Evolutionary conservation across 2,888 invertebrate species (phyloP).

Genomic region (Mellilla xanthometata): DNA sequence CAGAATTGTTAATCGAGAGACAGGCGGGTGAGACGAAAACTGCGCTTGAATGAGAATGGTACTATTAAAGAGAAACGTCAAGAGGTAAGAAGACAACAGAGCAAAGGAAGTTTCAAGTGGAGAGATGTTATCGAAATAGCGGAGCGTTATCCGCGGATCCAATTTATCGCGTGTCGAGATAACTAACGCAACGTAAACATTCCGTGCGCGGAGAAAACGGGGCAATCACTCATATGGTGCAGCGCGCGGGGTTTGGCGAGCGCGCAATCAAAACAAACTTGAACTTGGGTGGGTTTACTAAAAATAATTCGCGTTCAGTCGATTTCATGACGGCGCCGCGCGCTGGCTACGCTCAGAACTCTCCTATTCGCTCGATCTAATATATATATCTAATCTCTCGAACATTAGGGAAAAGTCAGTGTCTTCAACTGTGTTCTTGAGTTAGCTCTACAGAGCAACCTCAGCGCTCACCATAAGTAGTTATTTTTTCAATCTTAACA

Average conservation of each 20-base stretch:
- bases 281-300: slow-evolving; percentile 63
- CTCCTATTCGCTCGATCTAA: no score
- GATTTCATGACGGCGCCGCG: no score
- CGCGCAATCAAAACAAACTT: slow-evolving; percentile 53
- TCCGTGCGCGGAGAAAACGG: slow-evolving; percentile 31
- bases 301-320: slow-evolving; percentile 54
- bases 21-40: slow-evolving; percentile 31
- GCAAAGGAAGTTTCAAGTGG: background rate
- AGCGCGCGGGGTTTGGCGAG: slow-evolving; percentile 19
- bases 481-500: no score
- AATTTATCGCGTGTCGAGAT: slow-evolving; percentile 27
- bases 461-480: no score
- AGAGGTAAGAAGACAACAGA: background rate
- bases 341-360: no score
- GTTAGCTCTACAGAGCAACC: no score
- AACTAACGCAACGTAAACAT: slow-evolving; percentile 27
- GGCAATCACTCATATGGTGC: slow-evolving; percentile 24
- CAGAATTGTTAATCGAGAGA: slow-evolving; percentile 50
- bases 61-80: slow-evolving; percentile 31
- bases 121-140: slow-evolving; percentile 16
- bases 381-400: background rate
- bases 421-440: no score
- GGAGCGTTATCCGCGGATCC: slow-evolving; percentile 20
- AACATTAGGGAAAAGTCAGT: background rate
- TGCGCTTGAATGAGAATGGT: slow-evolving; percentile 42